Evolutionary conservation across 2,888 invertebrate genomes (phyloP).

Genomic region (Heliconius aoede): DNA sequence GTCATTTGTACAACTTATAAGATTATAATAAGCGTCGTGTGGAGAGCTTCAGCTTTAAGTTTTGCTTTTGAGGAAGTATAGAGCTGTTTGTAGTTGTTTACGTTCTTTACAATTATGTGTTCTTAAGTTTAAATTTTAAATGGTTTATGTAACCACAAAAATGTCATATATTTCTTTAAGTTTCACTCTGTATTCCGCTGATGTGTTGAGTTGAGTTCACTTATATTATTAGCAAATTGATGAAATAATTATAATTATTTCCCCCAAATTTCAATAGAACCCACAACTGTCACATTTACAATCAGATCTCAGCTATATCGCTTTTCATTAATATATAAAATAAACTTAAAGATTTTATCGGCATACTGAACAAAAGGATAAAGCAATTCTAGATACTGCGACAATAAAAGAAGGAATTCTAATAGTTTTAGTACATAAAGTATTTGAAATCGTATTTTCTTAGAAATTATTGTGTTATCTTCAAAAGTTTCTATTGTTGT

Average conservation of each 20-base stretch:
- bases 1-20: constrained; percentile 11
- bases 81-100: neutral
- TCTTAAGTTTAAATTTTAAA: neutral
- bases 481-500: constrained; percentile 19
- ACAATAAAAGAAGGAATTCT: neutral
- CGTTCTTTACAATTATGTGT: neutral
- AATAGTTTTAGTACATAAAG: constrained; percentile 1
- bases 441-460: constrained; percentile 22
- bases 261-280: too few species aligned
- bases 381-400: neutral
- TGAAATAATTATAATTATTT: too few species aligned
- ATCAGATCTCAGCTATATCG: neutral
- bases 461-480: constrained; percentile 9
- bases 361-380: neutral
- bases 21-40: constrained; percentile 7
- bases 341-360: neutral
- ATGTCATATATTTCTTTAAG: neutral
- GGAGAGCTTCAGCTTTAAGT: neutral
- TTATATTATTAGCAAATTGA: too few species aligned
- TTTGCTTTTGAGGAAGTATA: neutral
- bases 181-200: neutral
- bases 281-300: too few species aligned
- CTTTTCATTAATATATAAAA: neutral
- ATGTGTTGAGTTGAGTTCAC: neutral
- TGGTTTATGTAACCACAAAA: too few species aligned